A percentile compares a stretch with the other conserved stretches of the same genome.
Evolutionary conservation across 2,797 vertebrate species (phyloP).

Genomic region (Spinus pinus): DNA sequence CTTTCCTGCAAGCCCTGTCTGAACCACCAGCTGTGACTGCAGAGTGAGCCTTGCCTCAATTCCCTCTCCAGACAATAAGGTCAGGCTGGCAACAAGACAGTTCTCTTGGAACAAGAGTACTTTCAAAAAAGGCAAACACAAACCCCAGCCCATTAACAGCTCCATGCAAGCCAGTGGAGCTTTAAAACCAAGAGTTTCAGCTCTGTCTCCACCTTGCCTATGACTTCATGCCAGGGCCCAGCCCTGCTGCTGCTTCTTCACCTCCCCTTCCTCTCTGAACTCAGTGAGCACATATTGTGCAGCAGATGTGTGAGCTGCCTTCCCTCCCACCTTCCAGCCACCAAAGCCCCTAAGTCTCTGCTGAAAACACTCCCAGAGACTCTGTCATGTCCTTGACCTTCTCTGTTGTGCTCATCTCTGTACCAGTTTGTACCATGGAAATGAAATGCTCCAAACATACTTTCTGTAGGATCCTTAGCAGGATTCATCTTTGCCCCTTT

Average conservation of each 20-base stretch:
- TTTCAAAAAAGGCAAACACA: neutral
- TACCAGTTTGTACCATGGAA: neutral
- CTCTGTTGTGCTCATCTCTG: neutral
- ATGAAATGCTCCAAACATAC: neutral
- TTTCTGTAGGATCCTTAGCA: neutral
- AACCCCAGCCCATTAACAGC: neutral
- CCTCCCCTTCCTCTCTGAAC: neutral
- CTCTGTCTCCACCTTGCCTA: accelerated
- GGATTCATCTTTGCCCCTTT: neutral
- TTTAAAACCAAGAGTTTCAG: neutral
- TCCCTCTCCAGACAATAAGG: neutral
- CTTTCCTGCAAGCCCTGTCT: neutral
- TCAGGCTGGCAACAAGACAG: neutral
- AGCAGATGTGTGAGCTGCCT: neutral
- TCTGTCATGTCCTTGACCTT: neutral
- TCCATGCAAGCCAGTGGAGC: neutral
- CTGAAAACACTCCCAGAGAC: neutral
- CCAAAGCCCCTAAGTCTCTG: neutral
- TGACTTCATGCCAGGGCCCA: neutral
- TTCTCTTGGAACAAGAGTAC: neutral
- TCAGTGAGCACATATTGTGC: accelerated
- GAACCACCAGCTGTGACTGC: neutral
- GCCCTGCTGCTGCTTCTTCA: neutral
- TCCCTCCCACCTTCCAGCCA: neutral
- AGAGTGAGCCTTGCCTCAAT: neutral